Evolutionary conservation across 2,797 vertebrate genomes (phyloP).

Genomic region (Argya squamiceps): DNA sequence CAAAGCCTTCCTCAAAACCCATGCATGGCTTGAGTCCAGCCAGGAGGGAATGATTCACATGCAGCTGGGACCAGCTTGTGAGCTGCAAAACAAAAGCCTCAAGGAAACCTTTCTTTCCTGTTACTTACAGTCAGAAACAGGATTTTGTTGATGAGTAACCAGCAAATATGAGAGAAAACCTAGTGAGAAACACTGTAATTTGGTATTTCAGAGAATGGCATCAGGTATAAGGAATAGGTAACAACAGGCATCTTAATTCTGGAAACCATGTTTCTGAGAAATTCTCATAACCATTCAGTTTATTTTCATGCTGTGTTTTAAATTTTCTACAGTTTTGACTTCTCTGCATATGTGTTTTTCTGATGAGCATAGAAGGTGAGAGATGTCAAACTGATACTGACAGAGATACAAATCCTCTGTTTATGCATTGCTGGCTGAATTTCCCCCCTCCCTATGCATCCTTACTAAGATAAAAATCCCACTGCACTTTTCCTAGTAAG

Average conservation of each 20-base stretch:
- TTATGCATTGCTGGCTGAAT: neutral
- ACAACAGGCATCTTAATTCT: neutral
- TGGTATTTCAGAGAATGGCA: neutral
- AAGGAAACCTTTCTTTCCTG: neutral
- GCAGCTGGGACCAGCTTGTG: neutral
- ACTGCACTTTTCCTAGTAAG: neutral
- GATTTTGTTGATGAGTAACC: neutral
- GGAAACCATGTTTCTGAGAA: neutral
- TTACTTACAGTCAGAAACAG: neutral
- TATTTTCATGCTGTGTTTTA: neutral
- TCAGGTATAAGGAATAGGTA: neutral
- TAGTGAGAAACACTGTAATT: neutral
- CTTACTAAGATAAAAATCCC: neutral
- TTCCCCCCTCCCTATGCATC: neutral
- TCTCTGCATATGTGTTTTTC: neutral
- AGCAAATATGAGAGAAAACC: neutral
- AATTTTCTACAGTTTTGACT: neutral
- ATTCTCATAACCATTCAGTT: neutral
- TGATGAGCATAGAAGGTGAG: neutral
- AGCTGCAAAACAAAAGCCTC: neutral
- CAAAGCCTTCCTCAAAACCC: neutral
- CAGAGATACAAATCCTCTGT: neutral
- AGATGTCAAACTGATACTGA: neutral
- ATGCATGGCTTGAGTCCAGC: neutral
- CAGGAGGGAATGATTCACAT: neutral